Evolutionary conservation across 2,888 invertebrate genomes (phyloP), one percentile per base, ranked within the genome.

Genomic region (Odontocerum albicorne): DNA sequence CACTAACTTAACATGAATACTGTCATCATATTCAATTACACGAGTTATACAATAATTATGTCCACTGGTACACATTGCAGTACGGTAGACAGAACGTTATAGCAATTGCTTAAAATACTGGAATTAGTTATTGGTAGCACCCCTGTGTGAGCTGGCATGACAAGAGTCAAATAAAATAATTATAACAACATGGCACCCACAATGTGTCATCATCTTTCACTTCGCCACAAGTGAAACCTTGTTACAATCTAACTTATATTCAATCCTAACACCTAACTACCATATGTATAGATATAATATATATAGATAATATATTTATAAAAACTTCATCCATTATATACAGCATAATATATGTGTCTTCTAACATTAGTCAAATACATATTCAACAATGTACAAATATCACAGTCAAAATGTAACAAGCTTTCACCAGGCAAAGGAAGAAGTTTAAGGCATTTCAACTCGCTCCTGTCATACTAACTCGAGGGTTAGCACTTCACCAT

Each of bases 401-500:
- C 76, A 75, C 76, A 75, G 77, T 77, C 75, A 75, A 74, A 73
- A 73, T 76, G 77, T 77, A 77, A 77, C 77, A 76, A 77, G 77
- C 71, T 75, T 77, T 76, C 77, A 74, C 75, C 64, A 36, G 45
- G 55, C 52, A 38, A 13, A 38, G 27, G 19, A 19, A 19, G 36
- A 50, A 40, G 31, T 27, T 39, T 17, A 17, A 17, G 50, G 32
- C 38, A 21, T 13, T 33, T 33, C 20, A 43, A 46, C 49, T 46
- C 72, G 77, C 77, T 77, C 77, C 77, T 77, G 77, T 78, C 78
- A 78, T 78, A 77, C 78, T 75, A 77, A 77, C 77, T 75, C 74
- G 74, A 75, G 77, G 77, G 77, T 76, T 73, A 74, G 76, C 75
- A 73, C 74, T 77, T 79, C 78, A 79, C 79, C 79, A 80, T 70